phyloP scores from a whole-genome alignment of 2,797 vertebrate species.

The Hipposideros larvatus region DNA sequence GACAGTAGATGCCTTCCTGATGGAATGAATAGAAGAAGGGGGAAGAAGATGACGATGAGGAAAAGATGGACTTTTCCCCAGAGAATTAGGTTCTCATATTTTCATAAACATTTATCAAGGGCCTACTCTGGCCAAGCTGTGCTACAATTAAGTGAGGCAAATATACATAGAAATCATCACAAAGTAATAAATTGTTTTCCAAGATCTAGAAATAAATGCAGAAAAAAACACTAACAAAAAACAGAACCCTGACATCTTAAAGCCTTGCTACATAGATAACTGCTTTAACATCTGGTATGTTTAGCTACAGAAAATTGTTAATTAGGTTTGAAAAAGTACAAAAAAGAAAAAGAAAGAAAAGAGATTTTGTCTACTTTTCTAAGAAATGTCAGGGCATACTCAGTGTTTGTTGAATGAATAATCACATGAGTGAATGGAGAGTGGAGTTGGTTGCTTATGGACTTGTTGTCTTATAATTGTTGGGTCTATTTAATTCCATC shows the following conservation, averaged over 20 bases:
- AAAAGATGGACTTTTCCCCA: background rate
- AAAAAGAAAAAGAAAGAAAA: background rate
- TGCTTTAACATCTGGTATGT: background rate
- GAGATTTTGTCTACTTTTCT: background rate
- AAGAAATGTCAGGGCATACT: background rate
- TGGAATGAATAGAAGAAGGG: background rate
- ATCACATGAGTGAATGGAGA: background rate
- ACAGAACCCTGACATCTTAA: background rate
- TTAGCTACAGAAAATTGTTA: background rate
- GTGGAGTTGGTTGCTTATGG: background rate
- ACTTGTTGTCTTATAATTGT: background rate
- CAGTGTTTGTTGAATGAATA: background rate
- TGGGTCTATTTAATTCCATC: background rate
- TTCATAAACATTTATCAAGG: background rate
- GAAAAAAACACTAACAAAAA: background rate
- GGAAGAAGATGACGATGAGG: background rate
- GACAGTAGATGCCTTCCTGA: background rate
- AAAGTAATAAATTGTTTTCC: slow-evolving; percentile 10
- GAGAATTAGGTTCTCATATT: background rate
- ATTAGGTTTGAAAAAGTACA: background rate
- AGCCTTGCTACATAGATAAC: background rate
- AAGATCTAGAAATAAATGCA: background rate
- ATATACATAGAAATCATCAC: background rate
- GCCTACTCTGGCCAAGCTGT: background rate
- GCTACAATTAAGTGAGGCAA: background rate